Evolutionary conservation across 1,140 invertebrate genomes (phyloP), one percentile per base, ranked within the genome.

Genomic region (Monochamus saltuarius): DNA sequence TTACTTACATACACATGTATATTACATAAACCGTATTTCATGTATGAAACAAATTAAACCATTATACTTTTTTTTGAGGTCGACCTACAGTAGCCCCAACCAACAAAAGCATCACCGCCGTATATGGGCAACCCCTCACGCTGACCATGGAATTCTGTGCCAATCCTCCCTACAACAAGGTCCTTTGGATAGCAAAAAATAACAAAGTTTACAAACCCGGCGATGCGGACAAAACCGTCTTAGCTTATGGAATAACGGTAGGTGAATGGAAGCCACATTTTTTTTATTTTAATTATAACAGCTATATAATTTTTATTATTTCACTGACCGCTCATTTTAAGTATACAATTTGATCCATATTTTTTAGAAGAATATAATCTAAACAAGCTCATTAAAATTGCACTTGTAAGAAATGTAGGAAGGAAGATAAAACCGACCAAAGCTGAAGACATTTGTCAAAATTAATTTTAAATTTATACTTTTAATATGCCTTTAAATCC

Each of bases 131-230:
- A 16, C 80, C 80, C 0, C 58, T 82, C 22, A 81, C 80, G 35
- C 67, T 82, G 4, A 77, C 78, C 7, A 81, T 82, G 62, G 81
- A 82, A 71, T 82, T 82, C 66, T 82, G 81, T 69, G 81, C 81
- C 65, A 82, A 82, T 75, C 81, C 81, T 6, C 59, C 69, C 4
- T 74, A 73, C 51, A 74, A 61, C 29, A 76, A 72, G 64, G 73
- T 69, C 8, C 67, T 74, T 14, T 77, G 75, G 75, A 75, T 77
- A 35, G 68, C 73, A 10, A 75, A 72, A 61, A 68, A 75, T 59
- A 17, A 61, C 17, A 69, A 68, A 51, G 69, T 76, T 19, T 73
- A 74, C 52, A 59, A 56, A 37, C 75, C 75, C 9, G 75, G 75
- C 35, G 72, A 75, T 56, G 69, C 70, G 35, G 71, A 75, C 57